Evolutionary conservation across 2,113 vertebrate genomes (phyloP), one percentile per base, ranked within the genome.

Genomic region (Myotis brandtii): DNA sequence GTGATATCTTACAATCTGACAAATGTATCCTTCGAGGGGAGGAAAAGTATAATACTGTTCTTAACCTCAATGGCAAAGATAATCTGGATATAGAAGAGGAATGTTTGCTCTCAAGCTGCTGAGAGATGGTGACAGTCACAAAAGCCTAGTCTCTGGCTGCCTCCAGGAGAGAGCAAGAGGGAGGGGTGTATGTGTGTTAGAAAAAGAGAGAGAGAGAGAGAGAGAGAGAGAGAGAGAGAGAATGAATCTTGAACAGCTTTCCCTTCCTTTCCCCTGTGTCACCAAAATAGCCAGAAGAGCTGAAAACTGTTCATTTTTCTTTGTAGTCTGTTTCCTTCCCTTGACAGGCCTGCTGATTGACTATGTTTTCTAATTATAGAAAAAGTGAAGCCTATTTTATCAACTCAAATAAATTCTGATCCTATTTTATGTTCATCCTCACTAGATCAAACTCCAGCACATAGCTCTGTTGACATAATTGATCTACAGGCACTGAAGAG

Each of bases 291-390:
- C 56, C 70, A 86, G 40, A n/a, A 80, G 17, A 89, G 52, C 25
- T 76, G 32, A 88, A 90, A 81, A 37, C 25, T 21, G 7, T 56
- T 86, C 30, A 50, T 83, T 93, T 76, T 89, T 80, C 75, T 92
- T 66, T 70, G 30, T 56, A 77, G 50, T 46, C 34, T 43, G 3
- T 87, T 93, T 95, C n/a, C 30, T 67, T 84, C 43, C 56, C 52
- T 87, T 6, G 8, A 30, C 16, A 62, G 46, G 48, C 52, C 75
- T 93, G 37, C 81, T 85, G 62, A 72, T 70, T 94, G 92, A 94
- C 66, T 85, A 9, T 34, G 52, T 73, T 95, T 96, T 95, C 94
- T 72, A 94, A 87, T 96, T 95, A 77, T 87, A 77, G 93, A 76
- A 85, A 96, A 92, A 91, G 34, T 75, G 34, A 95, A 81, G 37